Percentiles rank a stretch among this genome's conserved stretches.
Conservation (phyloP, 2,797 vertebrate species). For the Eremophila alpestris region DNA sequence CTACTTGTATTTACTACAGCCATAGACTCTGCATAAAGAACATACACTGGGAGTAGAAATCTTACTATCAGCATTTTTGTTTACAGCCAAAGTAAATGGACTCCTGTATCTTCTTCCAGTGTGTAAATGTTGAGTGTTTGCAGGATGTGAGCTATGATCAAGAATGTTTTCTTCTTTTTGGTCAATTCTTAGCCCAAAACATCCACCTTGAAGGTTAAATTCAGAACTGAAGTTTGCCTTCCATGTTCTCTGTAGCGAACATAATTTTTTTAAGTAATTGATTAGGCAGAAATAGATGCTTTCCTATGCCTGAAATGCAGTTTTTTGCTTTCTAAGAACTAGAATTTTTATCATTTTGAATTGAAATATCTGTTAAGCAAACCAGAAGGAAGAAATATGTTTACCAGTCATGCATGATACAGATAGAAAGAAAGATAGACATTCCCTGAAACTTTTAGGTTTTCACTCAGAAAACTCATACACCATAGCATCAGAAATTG, state of each 20-base stretch:
- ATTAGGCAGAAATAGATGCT: not conserved
- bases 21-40: not conserved
- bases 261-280: not conserved
- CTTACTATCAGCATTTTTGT: not conserved
- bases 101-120: not conserved
- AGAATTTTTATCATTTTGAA: not conserved
- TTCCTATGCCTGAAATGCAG: not conserved
- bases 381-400: not conserved
- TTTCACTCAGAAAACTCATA: not conserved
- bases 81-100: not conserved
- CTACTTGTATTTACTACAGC: not conserved
- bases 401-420: not conserved
- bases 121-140: not conserved
- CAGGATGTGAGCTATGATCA: not conserved
- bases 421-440: not conserved
- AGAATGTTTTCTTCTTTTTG: not conserved
- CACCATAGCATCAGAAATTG: not conserved
- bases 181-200: not conserved
- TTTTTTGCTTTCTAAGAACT: not conserved
- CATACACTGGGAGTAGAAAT: not conserved
- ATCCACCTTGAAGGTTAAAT: not conserved
- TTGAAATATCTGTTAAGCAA: not conserved
- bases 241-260: not conserved
- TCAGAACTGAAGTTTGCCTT: not conserved
- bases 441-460: not conserved